A percentile compares a stretch with the other conserved stretches of the same genome.
These are phyloP conservation scores for Dynastes grantii DNA, from an alignment of 2,888 invertebrate species.

Conservation along the genomic window DNA sequence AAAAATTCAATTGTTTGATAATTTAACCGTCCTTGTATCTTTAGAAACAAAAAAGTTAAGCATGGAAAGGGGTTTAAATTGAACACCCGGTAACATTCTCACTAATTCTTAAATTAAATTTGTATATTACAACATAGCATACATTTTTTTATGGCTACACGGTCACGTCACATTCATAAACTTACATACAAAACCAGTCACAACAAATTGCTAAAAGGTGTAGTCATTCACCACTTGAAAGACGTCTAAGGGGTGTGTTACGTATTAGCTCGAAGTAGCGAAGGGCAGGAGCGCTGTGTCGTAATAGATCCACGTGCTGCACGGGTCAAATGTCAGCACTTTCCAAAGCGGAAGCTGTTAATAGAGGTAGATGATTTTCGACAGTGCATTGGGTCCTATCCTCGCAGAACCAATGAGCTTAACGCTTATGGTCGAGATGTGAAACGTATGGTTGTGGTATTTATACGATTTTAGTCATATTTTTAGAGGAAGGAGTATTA, in stretches of 20 bases:
- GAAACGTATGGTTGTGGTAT: too few relatives aligned
- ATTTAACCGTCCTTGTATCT: too few relatives aligned
- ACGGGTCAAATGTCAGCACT: slow-evolving; percentile 67
- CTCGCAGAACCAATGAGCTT: too few relatives aligned
- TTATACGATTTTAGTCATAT: too few relatives aligned
- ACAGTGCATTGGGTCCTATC: background rate
- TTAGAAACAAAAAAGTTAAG: too few relatives aligned
- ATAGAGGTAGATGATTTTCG: slow-evolving; percentile 53
- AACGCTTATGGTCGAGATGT: too few relatives aligned
- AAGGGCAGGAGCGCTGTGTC: slow-evolving; percentile 5
- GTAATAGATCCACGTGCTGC: slow-evolving; percentile 65
- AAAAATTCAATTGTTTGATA: too few relatives aligned
- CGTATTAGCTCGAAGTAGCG: background rate
- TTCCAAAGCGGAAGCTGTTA: slow-evolving; percentile 65
- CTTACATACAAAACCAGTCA: slow-evolving; percentile 23
- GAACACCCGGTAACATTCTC: too few relatives aligned
- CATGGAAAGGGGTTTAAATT: too few relatives aligned
- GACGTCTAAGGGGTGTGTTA: slow-evolving; percentile 43
- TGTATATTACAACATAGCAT: background rate
- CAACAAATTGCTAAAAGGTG: slow-evolving; percentile 52
- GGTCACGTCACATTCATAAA: too few relatives aligned
- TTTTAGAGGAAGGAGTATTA: too few relatives aligned
- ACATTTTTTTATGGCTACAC: background rate
- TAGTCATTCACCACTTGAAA: slow-evolving; percentile 25
- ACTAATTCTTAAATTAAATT: too few relatives aligned